phyloP scores from a whole-genome alignment of 2,888 invertebrate genomes.

The Cerastoderma edule region DNA sequence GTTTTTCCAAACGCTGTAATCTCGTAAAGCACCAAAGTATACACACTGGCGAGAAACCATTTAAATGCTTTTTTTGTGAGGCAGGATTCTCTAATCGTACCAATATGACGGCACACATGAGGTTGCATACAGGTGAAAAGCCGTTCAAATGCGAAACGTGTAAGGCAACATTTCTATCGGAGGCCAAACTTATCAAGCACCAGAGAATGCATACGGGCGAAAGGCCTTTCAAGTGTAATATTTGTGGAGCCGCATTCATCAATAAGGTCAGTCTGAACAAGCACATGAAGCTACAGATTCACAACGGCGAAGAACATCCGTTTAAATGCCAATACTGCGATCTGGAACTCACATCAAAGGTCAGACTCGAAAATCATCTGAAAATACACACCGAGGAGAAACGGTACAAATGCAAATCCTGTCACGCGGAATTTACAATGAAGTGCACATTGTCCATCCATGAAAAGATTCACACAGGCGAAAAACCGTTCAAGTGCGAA shows the following conservation, averaged over 20 bases:
- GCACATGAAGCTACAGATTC: constrained; percentile 22
- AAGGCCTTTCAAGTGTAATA: constrained; percentile 9
- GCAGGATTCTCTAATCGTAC: constrained; percentile 7
- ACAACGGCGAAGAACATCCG: not conserved
- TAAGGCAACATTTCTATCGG: not conserved
- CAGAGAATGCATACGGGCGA: constrained; percentile 17
- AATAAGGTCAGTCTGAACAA: constrained; percentile 7
- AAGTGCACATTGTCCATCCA: constrained; percentile 5
- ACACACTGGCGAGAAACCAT: constrained; percentile 15
- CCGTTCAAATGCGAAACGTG: constrained; percentile 35
- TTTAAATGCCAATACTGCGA: constrained; percentile 12
- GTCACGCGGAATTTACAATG: constrained; percentile 3
- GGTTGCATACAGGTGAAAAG: constrained; percentile 34
- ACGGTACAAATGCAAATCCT: constrained; percentile 10
- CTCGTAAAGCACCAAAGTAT: constrained; percentile 16
- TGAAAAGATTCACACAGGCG: constrained; percentile 12
- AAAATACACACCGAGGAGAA: constrained; percentile 8
- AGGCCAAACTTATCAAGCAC: constrained; percentile 12
- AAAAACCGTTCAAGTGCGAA: constrained; percentile 18
- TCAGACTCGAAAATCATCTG: constrained; percentile 2
- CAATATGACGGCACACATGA: constrained; percentile 26
- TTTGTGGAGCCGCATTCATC: constrained; percentile 5
- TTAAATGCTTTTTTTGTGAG: constrained; percentile 16
- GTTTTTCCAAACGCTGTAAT: constrained; percentile 5
- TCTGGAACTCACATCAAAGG: constrained; percentile 13